Evolutionary conservation across 2,113 vertebrate species (phyloP).

Genomic region (Pristiophorus japonicus): DNA sequence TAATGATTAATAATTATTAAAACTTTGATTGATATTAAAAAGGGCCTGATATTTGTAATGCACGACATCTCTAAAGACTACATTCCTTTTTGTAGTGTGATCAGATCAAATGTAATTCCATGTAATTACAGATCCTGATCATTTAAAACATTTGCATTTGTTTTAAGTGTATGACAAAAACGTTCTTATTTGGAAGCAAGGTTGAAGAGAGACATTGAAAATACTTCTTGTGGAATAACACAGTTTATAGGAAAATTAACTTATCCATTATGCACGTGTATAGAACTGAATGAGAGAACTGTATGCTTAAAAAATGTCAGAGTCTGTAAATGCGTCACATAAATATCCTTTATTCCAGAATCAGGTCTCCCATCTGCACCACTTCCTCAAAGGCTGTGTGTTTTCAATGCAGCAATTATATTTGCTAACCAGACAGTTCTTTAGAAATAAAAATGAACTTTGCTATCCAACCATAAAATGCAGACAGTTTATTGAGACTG

Average conservation of each 20-base stretch:
- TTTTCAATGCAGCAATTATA: constrained; percentile 19
- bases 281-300: background rate
- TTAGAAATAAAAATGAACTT: constrained; percentile 24
- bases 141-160: constrained; percentile 9
- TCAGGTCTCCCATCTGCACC: background rate
- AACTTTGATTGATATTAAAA: background rate
- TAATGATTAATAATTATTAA: background rate
- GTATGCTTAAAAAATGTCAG: background rate
- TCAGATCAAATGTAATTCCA: constrained; percentile 27
- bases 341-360: constrained; percentile 12
- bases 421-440: constrained; percentile 3
- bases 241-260: background rate
- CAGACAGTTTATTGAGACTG: constrained; percentile 28
- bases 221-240: background rate
- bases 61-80: background rate
- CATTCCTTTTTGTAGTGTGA: background rate
- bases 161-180: background rate
- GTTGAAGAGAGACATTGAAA: background rate
- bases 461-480: constrained; percentile 26
- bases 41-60: background rate
- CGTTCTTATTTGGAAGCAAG: background rate
- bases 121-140: background rate
- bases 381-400: constrained; percentile 11
- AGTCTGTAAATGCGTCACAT: background rate
- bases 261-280: background rate